Conservation (phyloP, 2,888 invertebrate genomes). For the Limnephilus marmoratus region DNA sequence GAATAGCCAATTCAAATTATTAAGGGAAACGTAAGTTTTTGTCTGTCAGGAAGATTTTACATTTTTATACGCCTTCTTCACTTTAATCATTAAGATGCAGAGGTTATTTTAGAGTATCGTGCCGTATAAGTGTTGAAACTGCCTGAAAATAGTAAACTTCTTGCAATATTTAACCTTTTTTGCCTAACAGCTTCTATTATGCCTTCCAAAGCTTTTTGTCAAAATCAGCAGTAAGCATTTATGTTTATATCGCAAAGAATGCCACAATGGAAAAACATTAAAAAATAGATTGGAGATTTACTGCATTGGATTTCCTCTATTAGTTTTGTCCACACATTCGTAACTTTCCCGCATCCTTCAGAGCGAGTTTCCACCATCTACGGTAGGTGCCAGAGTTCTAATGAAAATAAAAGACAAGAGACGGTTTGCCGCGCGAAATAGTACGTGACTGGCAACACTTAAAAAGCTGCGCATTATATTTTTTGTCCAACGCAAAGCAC, state of each 20-base stretch:
- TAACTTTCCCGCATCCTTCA: not conserved
- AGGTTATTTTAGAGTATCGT: too few relatives aligned
- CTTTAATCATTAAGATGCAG: too few relatives aligned
- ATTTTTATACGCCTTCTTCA: too few relatives aligned
- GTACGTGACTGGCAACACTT: constrained; percentile 54
- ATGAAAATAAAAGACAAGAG: constrained; percentile 56
- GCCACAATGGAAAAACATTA: not conserved
- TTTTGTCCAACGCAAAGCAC: constrained; percentile 36
- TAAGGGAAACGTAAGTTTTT: too few relatives aligned
- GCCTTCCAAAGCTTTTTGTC: too few relatives aligned
- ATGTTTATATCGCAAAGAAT: not conserved
- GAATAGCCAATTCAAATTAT: too few relatives aligned
- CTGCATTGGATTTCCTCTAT: not conserved
- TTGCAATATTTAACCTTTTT: not conserved
- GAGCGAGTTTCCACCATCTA: not conserved
- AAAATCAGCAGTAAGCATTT: not conserved
- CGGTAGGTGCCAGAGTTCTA: constrained; percentile 21
- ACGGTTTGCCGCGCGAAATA: constrained; percentile 33
- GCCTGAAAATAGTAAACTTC: not conserved
- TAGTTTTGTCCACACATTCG: not conserved
- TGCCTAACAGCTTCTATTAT: not conserved
- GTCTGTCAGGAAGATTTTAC: too few relatives aligned
- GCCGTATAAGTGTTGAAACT: not conserved
- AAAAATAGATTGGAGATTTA: not conserved
- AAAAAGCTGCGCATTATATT: not conserved